Base-by-base conservation (phyloP, 2,113 vertebrate species). In the Pantherophis guttatus region DNA sequence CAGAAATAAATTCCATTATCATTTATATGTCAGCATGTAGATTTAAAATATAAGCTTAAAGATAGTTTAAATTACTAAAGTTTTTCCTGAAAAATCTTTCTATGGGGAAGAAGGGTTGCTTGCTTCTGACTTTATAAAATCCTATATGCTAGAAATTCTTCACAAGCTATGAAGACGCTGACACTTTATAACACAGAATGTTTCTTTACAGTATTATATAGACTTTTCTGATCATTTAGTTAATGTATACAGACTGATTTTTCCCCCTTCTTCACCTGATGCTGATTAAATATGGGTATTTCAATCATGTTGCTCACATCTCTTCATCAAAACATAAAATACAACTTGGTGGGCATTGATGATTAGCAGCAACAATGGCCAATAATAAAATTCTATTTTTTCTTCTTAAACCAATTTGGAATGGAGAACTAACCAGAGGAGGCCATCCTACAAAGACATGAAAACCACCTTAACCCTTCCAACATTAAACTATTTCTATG, bases 1-100 rank as follows among this genome's bases (percentile, higher is more conserved):
- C 19, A 50, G 54, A 90, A 55, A 88, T n/a, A 62, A 95, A 93
- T 91, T 65, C 0, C 9, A 26, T 91, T 48, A 24, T 12, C 92
- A 85, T 89, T 21, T 59, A 93, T 94, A 12, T 6, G 91, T 85
- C 88, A 53, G 94, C 94, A 19, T 6, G 90, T 87, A 88, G 33
- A 70, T 91, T 62, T 86, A 59, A 85, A 75, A 93, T 12, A 90
- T 26, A 92, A 17, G 44, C 88, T 55, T 55, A 91, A 21, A 19
- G 81, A 29, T 88, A 29, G 88, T 10, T 5, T 9, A 50, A 90
- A 90, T 2, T 21, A 81, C 17, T 81, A 93, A 93, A 94, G 90
- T 59, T 48, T 90, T 12, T 33, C 26, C 92, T 70, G 1, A 93
- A 26, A 89, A 24, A 86, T 24, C 1, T 26, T 39, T 70, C 52